Evolutionary conservation across 37 sponge, comb jelly and placozoan genomes (phyloP), one percentile per base, ranked within the genome.

Genomic region (Beroe forskalii): DNA sequence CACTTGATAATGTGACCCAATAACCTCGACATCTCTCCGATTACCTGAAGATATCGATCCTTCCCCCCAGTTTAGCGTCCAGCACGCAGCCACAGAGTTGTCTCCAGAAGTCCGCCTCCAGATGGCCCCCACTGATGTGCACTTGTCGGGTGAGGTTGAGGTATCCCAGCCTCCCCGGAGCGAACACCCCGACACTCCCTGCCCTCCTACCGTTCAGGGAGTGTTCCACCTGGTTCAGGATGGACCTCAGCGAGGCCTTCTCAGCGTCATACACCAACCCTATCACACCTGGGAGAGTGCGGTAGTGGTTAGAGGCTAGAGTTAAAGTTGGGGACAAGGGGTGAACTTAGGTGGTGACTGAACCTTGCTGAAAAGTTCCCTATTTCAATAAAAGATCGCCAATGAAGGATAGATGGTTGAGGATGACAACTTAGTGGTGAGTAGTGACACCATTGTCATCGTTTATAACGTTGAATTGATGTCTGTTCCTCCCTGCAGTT

Each of bases 1-100:
- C n/a, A n/a, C n/a, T n/a, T n/a, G n/a, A n/a, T n/a, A n/a, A n/a
- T n/a, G n/a, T n/a, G n/a, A n/a, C n/a, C n/a, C n/a, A n/a, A n/a
- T n/a, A n/a, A n/a, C n/a, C n/a, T n/a, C n/a, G n/a, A n/a, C n/a
- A n/a, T n/a, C n/a, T n/a, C n/a, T n/a, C n/a, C n/a, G 12, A 38
- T 80, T 80, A 80, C 86, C 86, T 80, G 86, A 80, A 44, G 27
- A 80, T 80, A 23, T 80, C 86, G 42, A 80, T 80, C 23, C 86
- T 41, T 22, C 86, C 86, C 0, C 86, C 86, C 12, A 41, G 40
- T 44, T 80, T 41, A 2, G 86, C 38, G 12, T 20, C 55, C 27
- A 80, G 40, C 4, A 80, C 30, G 27, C 22, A 43, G 28, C 55
- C 86, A 4, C 55, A 23, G 30, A 80, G 86, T 25, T 80, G 38